Evolutionary conservation across 2,888 invertebrate species (phyloP), one percentile per base, ranked within the genome.

Genomic region (Eilema caniola): DNA sequence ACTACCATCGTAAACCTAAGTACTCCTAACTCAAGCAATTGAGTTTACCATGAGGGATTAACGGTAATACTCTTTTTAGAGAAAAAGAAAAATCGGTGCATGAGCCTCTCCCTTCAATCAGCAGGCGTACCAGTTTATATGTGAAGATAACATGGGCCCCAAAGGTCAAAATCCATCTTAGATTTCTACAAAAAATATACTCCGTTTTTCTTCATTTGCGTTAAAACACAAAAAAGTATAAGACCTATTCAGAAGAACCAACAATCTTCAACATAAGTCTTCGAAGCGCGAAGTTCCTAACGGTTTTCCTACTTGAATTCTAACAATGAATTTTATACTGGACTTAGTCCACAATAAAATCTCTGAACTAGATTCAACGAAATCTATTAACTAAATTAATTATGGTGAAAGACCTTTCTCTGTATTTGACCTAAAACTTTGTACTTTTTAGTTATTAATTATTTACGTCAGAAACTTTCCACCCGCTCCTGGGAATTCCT

Each of bases 371-470:
- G n/a, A 53, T 53, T 53, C n/a, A 53, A 53, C 53, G n/a, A 53
- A 53, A 53, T 53, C 53, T n/a, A 53, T 53, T 53, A 53, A 53
- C 53, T 53, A 53, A 53, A 53, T 20, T 20, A 53, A n/a, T 53
- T 10, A 8, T 5, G 7, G 20, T 53, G 20, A n/a, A 1, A n/a
- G 8, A n/a, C n/a, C 20, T 53, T 53, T 53, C 47, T 53, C 47
- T 20, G 20, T n/a, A n/a, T 53, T 53, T 53, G n/a, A n/a, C 33
- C 31, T 20, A 14, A 20, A 62, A 41, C 25, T 24, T 59, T 24
- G 0, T 23, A 59, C 14, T 59, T 59, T 59, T 25, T 25, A 10
- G 14, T 59, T 5, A 16, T 56, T 14, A 65, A 65, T 56, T 53
- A 47, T 53, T 31, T 56, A 65, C 28, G 10, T 23, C 16, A 31